Conservation (phyloP, 2,888 invertebrate species). For the Aphrophora alni region DNA sequence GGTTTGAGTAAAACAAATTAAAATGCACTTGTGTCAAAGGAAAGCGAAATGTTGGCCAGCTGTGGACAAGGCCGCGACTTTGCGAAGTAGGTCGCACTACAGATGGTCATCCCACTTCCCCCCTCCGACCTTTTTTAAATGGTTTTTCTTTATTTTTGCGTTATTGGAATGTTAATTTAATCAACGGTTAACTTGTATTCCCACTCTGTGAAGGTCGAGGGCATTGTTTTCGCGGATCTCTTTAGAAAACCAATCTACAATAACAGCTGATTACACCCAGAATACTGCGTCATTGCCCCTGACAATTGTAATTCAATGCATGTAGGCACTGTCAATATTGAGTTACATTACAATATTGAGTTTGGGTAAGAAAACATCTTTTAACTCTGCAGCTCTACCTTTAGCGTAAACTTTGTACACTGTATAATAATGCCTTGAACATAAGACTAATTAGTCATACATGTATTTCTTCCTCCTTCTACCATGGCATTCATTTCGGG, state of each 20-base stretch:
- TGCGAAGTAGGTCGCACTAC: background rate
- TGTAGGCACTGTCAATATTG: background rate
- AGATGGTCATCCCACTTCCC: background rate
- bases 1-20: background rate
- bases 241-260: background rate
- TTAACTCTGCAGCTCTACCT: background rate
- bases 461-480: too few relatives aligned
- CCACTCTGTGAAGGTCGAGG: too few relatives aligned
- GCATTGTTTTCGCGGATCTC: background rate
- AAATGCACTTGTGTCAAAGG: background rate
- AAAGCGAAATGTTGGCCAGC: background rate
- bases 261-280: background rate
- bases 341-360: background rate
- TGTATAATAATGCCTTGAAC: too few relatives aligned
- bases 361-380: background rate
- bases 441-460: too few relatives aligned
- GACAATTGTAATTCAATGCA: background rate
- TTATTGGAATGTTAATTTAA: background rate
- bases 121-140: background rate
- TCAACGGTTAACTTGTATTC: background rate
- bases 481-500: too few relatives aligned
- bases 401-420: too few relatives aligned
- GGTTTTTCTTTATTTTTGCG: background rate
- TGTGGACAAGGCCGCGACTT: background rate
- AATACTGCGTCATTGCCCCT: background rate